These are phyloP conservation scores for Hyposoter didymator DNA, from an alignment of 2,888 invertebrate genomes.

Conservation along the genomic window DNA sequence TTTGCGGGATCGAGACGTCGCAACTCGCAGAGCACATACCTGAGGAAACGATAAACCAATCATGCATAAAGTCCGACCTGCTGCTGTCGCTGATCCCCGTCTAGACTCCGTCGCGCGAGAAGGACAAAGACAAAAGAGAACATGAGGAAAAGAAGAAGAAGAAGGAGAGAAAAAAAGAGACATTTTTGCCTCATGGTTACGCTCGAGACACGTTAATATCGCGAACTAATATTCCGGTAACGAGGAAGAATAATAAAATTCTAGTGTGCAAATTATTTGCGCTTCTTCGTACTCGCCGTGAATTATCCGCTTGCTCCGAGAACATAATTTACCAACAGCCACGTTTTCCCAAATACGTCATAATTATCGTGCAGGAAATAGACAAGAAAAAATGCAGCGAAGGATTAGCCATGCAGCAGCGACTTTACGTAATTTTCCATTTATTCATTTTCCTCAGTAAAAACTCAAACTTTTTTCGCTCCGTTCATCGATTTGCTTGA, in stretches of 20 bases:
- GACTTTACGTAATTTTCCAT: background rate
- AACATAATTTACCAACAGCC: slow-evolving; percentile 27
- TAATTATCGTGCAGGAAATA: background rate
- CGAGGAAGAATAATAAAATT: slow-evolving; percentile 50
- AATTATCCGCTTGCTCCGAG: slow-evolving; percentile 39
- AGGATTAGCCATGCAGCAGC: background rate
- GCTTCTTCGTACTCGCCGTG: slow-evolving; percentile 16
- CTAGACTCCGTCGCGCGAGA: slow-evolving; percentile 24
- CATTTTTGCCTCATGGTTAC: slow-evolving; percentile 5
- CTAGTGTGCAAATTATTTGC: slow-evolving; percentile 33
- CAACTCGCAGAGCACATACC: slow-evolving; percentile 13
- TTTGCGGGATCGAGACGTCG: slow-evolving; percentile 34
- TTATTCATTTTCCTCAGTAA: background rate
- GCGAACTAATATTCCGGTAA: slow-evolving; percentile 61
- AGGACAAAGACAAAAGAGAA: background rate
- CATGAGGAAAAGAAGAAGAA: background rate
- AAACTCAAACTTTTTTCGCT: background rate
- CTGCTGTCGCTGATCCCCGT: slow-evolving; percentile 44
- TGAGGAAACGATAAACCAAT: slow-evolving; percentile 62
- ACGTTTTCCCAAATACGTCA: background rate
- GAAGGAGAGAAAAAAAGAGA: background rate
- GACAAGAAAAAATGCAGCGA: background rate
- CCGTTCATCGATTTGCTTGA: background rate
- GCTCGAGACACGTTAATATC: slow-evolving; percentile 43
- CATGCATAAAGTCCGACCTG: slow-evolving; percentile 47